These are phyloP conservation scores for Platanista minor DNA, from an alignment of 2,113 vertebrate species.

Conservation along the genomic window DNA sequence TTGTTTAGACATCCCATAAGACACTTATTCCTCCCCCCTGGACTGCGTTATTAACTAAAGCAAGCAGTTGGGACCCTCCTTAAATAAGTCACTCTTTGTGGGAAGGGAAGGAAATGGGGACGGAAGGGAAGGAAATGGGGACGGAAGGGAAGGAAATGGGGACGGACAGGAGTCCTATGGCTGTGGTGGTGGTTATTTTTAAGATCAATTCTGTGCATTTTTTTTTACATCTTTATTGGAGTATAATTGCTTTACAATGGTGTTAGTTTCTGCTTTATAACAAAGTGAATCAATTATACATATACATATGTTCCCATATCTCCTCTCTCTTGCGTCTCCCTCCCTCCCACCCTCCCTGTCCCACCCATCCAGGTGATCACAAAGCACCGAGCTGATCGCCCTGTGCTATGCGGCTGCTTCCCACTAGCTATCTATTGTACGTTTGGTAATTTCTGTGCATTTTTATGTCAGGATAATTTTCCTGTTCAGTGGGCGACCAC, in stretches of 20 bases:
- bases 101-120: background rate
- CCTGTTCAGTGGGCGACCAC: background rate
- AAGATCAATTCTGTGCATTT: background rate
- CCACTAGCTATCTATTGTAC: no score
- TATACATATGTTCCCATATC: no score
- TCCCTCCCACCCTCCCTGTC: no score
- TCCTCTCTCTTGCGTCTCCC: no score
- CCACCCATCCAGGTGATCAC: no score
- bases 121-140: background rate
- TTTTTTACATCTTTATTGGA: no score
- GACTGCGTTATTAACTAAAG: background rate
- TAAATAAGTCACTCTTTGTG: background rate
- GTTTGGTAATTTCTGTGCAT: no score
- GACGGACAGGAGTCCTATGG: background rate
- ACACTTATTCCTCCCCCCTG: background rate
- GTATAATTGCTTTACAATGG: no score
- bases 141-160: background rate
- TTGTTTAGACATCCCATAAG: background rate
- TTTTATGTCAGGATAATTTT: conserved; percentile 4
- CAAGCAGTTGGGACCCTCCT: background rate
- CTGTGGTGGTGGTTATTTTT: background rate
- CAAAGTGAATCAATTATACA: no score
- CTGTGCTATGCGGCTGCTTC: no score
- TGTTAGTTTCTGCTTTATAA: no score
- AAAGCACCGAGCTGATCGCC: no score